phyloP scores from a whole-genome alignment of 1,140 invertebrate species.

The Adelges cooleyi region DNA sequence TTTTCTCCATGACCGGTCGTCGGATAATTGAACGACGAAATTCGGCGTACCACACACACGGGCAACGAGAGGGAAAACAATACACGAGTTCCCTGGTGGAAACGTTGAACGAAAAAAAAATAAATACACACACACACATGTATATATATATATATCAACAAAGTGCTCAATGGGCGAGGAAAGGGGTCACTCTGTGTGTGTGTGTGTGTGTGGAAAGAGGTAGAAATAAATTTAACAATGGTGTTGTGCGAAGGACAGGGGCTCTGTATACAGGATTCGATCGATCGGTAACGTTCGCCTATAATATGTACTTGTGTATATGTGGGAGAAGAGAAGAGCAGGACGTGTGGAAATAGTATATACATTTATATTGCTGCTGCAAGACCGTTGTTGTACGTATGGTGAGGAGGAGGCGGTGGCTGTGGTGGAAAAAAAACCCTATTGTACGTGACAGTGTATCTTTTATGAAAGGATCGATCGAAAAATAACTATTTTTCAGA shows the following conservation, averaged over 20 bases:
- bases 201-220: constrained; percentile 18
- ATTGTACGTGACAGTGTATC: constrained; percentile 28
- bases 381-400: too few relatives aligned
- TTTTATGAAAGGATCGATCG: constrained; percentile 29
- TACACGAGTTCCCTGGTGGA: constrained; percentile 1
- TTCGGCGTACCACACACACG: not conserved
- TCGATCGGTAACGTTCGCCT: constrained; percentile 23
- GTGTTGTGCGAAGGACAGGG: constrained; percentile 19
- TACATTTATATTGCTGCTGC: too few relatives aligned
- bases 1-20: too few relatives aligned
- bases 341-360: too few relatives aligned
- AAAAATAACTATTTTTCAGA: constrained; percentile 28
- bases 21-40: too few relatives aligned
- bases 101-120: constrained; percentile 17
- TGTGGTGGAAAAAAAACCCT: constrained; percentile 27
- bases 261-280: constrained; percentile 4
- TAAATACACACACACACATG: too few relatives aligned
- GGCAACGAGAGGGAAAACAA: constrained; percentile 12
- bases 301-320: not conserved
- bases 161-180: too few relatives aligned
- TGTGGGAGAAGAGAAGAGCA: too few relatives aligned
- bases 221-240: constrained; percentile 27
- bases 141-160: too few relatives aligned
- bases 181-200: too few relatives aligned
- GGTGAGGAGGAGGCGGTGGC: constrained; percentile 3